These are phyloP conservation scores for Diploptera punctata DNA, from an alignment of 2,888 invertebrate genomes.

Conservation along the genomic window DNA sequence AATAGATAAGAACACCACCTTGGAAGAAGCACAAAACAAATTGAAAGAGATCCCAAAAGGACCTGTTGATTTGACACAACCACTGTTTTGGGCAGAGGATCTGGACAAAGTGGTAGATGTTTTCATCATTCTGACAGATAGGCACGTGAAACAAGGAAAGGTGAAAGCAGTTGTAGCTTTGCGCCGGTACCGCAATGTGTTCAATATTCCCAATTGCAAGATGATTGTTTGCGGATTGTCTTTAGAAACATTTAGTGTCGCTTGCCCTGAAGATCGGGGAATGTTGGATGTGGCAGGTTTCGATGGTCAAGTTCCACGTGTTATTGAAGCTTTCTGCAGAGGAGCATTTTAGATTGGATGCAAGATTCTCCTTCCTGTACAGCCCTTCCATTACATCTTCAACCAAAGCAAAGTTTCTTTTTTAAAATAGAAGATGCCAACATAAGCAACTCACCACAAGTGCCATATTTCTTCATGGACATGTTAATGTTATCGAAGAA, in stretches of 20 bases:
- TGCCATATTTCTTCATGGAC: too few relatives aligned
- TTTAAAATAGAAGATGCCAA: not conserved
- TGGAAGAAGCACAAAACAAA: conserved; percentile 34
- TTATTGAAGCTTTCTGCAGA: conserved; percentile 69
- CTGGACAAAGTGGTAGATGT: conserved; percentile 70
- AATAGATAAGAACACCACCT: conserved; percentile 54
- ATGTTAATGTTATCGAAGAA: too few relatives aligned
- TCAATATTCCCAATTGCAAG: conserved; percentile 61
- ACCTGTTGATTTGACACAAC: conserved; percentile 54
- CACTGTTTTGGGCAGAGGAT: conserved; percentile 70
- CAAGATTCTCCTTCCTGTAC: not conserved
- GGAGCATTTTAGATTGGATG: conserved; percentile 54
- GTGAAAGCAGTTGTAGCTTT: conserved; percentile 60
- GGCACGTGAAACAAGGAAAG: conserved; percentile 50
- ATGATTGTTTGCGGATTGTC: conserved; percentile 64
- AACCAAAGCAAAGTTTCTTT: not conserved
- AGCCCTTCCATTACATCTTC: conserved; percentile 6
- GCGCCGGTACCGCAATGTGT: conserved; percentile 62
- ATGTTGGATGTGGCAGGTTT: conserved; percentile 69
- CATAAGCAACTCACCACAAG: too few relatives aligned
- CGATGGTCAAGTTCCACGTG: conserved; percentile 65
- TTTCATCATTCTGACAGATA: conserved; percentile 74
- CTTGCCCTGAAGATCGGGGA: conserved; percentile 51
- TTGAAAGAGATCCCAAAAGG: conserved; percentile 44
- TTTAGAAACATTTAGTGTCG: conserved; percentile 29